Conservation (phyloP, 2,113 vertebrate genomes). For the Carlito syrichta region DNA sequence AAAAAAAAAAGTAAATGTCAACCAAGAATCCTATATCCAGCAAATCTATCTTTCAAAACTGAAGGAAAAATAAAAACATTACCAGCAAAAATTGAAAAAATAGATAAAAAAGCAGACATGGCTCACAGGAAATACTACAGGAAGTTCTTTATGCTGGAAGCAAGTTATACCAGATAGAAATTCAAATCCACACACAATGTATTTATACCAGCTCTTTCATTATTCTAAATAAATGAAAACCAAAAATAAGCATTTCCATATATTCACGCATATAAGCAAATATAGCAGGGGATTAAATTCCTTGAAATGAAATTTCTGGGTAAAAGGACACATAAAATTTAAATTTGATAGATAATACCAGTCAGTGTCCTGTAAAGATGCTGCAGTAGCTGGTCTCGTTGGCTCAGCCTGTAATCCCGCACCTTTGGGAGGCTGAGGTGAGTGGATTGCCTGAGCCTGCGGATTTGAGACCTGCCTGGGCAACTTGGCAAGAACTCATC, state of each 20-base stretch:
- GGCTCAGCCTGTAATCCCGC: too few species aligned
- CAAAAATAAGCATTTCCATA: background rate
- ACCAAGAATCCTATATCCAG: background rate
- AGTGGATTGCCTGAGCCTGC: too few species aligned
- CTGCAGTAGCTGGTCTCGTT: too few species aligned
- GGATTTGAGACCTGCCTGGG: too few species aligned
- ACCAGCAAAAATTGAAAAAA: background rate
- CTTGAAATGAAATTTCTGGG: background rate
- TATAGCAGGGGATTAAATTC: background rate
- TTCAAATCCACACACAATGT: background rate
- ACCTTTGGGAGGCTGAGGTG: too few species aligned
- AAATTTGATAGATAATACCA: background rate
- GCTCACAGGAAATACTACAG: background rate
- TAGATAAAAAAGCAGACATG: background rate
- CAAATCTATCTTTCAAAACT: background rate
- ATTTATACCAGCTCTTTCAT: background rate
- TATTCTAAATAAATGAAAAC: constrained; percentile 7
- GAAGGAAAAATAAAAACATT: background rate
- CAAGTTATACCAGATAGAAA: background rate
- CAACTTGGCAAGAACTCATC: too few species aligned
- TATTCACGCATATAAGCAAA: background rate
- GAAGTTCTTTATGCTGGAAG: background rate
- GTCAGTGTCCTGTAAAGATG: background rate
- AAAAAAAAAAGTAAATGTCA: background rate
- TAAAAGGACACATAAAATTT: background rate